These are phyloP conservation scores for Enteromius thamalakanensis DNA, from an alignment of 2,797 vertebrate genomes.

Conservation along the genomic window DNA sequence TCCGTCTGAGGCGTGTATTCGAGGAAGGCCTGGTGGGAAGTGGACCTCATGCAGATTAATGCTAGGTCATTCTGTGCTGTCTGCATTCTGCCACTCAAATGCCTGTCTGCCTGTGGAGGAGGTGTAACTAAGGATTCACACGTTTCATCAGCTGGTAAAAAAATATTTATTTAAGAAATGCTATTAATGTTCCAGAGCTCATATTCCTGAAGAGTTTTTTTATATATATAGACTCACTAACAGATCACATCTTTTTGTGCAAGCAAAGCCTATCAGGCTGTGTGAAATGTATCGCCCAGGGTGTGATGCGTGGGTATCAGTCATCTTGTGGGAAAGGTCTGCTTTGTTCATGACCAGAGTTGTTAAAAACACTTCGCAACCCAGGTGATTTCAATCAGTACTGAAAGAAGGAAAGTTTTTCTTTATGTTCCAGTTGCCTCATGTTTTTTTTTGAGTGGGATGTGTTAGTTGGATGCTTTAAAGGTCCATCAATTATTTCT, in stretches of 20 bases:
- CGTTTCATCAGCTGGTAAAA: conserved; percentile 81
- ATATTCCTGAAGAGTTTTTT: conserved; percentile 21
- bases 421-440: background rate
- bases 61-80: conserved; percentile 78
- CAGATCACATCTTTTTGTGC: conserved; percentile 4
- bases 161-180: conserved; percentile 42
- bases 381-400: conserved; percentile 37
- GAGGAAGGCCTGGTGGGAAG: conserved; percentile 61
- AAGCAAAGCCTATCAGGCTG: background rate
- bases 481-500: conserved; percentile 23
- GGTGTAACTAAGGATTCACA: conserved; percentile 84
- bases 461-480: conserved; percentile 26
- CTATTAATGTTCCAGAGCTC: conserved; percentile 1
- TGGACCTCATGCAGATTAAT: conserved; percentile 86
- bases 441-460: conserved; percentile 35
- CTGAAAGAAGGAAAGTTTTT: conserved; percentile 10
- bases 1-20: conserved; percentile 70
- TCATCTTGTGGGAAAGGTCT: conserved; percentile 31
- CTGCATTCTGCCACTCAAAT: conserved; percentile 85
- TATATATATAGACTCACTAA: conserved; percentile 19
- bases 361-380: conserved; percentile 31
- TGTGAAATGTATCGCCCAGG: conserved; percentile 17
- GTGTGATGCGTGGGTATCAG: conserved; percentile 36
- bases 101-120: conserved; percentile 84
- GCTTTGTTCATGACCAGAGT: conserved; percentile 37